Base-by-base conservation (phyloP, 2,888 invertebrate species). In the Diadromus collaris region DNA sequence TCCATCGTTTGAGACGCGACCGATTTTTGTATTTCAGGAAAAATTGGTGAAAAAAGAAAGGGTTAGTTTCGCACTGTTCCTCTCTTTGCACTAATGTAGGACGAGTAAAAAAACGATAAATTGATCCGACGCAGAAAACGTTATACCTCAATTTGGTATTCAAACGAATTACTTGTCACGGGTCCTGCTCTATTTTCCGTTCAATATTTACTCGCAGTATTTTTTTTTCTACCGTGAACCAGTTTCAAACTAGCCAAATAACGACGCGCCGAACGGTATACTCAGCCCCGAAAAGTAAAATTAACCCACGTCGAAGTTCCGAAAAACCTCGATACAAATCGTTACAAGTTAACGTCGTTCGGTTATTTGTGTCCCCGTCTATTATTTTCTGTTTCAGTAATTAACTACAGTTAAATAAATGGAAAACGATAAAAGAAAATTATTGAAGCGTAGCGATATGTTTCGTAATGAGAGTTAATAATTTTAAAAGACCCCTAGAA, bases 391-490 rank as follows among this genome's bases (percentile, higher is more conserved):
- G 27, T 56, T 56, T 29, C 38, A n/a, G 60, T 44, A 44, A 67
- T 56, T 46, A 19, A 41, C 48, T 60, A 32, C 0, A 41, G 10
- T 10, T 1, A 24, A 13, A 64, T 29, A 29, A 41, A 34, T 29
- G 29, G 19, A 21, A 24, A 67, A 10, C n/a, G n/a, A 34, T n/a
- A 44, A 64, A 44, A 19, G 58, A 44, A 67, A 61, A 48, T 56
- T 24, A 63, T 51, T 44, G 16, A 60, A 60, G 44, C 34, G 48
- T 38, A 48, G 58, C 64, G 46, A 60, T 44, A 76, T 56, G n/a
- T 69, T 76, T 69, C 54, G 34, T 10, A 68, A 68, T 61, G 64
- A 74, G 51, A 34, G 24, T 54, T n/a, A 48, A 72, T 65, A 76
- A 64, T 64, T 27, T 58, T 64, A 32, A 60, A 68, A 60, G 27